Conservation (phyloP, 2,888 invertebrate genomes). For the Oeneis ivallda region DNA sequence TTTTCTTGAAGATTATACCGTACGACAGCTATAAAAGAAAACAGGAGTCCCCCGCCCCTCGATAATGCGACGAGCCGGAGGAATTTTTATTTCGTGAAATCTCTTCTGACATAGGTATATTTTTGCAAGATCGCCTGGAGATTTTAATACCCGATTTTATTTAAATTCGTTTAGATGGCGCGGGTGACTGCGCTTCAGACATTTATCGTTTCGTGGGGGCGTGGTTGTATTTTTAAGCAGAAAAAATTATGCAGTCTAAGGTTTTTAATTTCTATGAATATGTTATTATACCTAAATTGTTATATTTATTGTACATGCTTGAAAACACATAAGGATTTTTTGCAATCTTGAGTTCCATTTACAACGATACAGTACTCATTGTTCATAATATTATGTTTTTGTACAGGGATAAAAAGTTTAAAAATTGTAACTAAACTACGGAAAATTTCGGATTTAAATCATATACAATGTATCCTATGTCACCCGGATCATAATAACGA, state of each 20-base stretch:
- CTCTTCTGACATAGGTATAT: conserved; percentile 81
- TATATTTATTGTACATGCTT: too few species aligned
- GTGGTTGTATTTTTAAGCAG: conserved; percentile 74
- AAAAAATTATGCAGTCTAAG: conserved; percentile 42
- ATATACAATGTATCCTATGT: too few species aligned
- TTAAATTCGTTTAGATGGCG: conserved; percentile 78
- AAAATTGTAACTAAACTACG: too few species aligned
- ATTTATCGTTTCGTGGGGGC: conserved; percentile 67
- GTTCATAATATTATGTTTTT: too few species aligned
- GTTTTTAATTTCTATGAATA: not conserved
- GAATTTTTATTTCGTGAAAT: conserved; percentile 82
- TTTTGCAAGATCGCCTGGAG: conserved; percentile 77
- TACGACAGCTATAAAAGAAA: conserved; percentile 82
- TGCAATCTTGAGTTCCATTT: too few species aligned
- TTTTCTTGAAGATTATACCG: conserved; percentile 82
- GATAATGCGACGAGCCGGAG: conserved; percentile 78
- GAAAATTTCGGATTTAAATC: too few species aligned
- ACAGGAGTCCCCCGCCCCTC: conserved; percentile 74
- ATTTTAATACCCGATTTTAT: conserved; percentile 80
- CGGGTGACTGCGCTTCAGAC: conserved; percentile 72
- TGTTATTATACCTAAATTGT: not conserved
- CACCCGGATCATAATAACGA: too few species aligned
- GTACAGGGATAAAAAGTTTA: too few species aligned
- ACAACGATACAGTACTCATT: too few species aligned
- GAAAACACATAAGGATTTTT: too few species aligned